Percentiles rank a stretch among this genome's conserved stretches.
These are phyloP conservation scores for Ichneumoninae sp. DNA, from an alignment of 2,888 invertebrate genomes.

Conservation along the genomic window DNA sequence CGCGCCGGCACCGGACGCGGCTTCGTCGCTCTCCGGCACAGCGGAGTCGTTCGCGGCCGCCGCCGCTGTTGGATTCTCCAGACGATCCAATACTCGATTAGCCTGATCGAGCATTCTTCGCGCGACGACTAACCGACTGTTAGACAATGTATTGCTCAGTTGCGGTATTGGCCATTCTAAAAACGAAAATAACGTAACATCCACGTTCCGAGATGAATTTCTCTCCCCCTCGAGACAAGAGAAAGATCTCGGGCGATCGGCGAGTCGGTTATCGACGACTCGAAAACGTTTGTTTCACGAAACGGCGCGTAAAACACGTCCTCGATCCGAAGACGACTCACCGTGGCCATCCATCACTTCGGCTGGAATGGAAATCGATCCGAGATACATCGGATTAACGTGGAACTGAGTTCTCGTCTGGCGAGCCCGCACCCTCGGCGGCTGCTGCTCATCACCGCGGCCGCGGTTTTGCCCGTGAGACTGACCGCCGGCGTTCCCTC, in stretches of 20 bases:
- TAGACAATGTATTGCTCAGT: slow-evolving; percentile 85
- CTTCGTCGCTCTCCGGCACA: slow-evolving; percentile 49
- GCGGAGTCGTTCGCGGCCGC: slow-evolving; percentile 72
- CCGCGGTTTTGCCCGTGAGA: slow-evolving; percentile 81
- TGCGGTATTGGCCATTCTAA: slow-evolving; percentile 85
- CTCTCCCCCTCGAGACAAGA: background rate
- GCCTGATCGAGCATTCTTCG: slow-evolving; percentile 85
- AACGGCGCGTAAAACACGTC: background rate
- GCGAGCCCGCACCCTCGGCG: slow-evolving; percentile 57
- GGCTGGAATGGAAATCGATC: slow-evolving; percentile 87
- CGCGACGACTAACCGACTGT: slow-evolving; percentile 85
- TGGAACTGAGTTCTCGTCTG: slow-evolving; percentile 74
- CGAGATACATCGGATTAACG: slow-evolving; percentile 87
- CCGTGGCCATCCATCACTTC: slow-evolving; percentile 81
- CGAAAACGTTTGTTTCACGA: background rate
- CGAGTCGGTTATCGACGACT: background rate
- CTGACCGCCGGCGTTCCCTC: slow-evolving; percentile 82
- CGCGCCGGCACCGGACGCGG: slow-evolving; percentile 14
- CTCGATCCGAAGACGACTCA: slow-evolving; percentile 49
- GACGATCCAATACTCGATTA: slow-evolving; percentile 83
- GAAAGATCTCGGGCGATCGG: background rate
- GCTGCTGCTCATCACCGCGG: slow-evolving; percentile 73
- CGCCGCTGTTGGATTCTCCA: slow-evolving; percentile 82
- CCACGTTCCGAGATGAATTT: background rate
- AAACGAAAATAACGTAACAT: slow-evolving; percentile 44